These are phyloP conservation scores for Phaetusa simplex DNA, from an alignment of 2,113 vertebrate species.

Conservation along the genomic window DNA sequence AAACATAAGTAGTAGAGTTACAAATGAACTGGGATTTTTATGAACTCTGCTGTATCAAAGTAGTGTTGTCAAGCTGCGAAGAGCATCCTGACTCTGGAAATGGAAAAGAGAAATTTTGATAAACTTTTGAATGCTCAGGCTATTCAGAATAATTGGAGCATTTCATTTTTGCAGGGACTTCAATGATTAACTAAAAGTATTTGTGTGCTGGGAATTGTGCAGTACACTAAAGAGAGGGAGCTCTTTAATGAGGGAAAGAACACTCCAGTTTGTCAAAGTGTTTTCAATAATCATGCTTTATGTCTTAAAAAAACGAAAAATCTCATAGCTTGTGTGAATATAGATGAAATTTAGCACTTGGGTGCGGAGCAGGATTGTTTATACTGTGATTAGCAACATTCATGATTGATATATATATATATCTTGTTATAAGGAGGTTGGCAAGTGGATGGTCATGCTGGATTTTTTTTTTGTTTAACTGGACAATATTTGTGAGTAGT, in stretches of 20 bases:
- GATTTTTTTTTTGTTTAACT: neutral
- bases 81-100: neutral
- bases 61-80: neutral
- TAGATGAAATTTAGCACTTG: neutral
- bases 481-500: neutral
- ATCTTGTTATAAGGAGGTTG: neutral
- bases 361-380: neutral
- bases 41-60: neutral
- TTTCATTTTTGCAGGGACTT: neutral
- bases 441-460: neutral
- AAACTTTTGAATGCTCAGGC: neutral
- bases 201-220: neutral
- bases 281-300: neutral
- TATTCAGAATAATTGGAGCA: neutral
- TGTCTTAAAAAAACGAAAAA: neutral
- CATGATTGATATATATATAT: neutral
- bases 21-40: neutral
- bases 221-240: neutral
- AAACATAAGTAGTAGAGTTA: neutral
- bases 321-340: neutral
- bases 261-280: neutral
- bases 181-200: neutral
- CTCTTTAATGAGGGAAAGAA: neutral
- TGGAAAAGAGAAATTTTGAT: neutral
- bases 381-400: neutral